A percentile compares a stretch with the other conserved stretches of the same genome.
Evolutionary conservation across 2,888 invertebrate genomes (phyloP).

Genomic region (Buathra laborator): DNA sequence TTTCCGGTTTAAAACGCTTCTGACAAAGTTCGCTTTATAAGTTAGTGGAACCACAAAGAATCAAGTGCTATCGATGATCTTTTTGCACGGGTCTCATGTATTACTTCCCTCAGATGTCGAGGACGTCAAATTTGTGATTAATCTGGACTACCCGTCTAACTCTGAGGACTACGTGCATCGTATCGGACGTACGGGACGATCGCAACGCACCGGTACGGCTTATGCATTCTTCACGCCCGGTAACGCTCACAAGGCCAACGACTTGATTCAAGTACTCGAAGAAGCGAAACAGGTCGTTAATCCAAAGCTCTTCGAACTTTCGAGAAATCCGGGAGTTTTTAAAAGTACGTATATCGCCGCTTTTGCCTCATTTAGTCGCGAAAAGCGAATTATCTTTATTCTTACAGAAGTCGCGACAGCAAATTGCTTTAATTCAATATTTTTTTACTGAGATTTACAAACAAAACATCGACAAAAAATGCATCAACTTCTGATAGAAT

Average conservation of each 20-base stretch:
- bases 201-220: slow-evolving; percentile 96
- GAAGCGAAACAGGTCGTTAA: slow-evolving; percentile 98
- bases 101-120: slow-evolving; percentile 93
- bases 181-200: slow-evolving; percentile 98
- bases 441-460: too few species aligned
- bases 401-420: too few species aligned
- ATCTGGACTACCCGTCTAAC: slow-evolving; percentile 98
- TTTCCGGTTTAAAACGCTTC: slow-evolving; percentile 65
- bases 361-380: background rate
- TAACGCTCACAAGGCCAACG: slow-evolving; percentile 96
- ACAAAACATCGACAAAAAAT: too few species aligned
- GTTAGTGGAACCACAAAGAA: slow-evolving; percentile 82
- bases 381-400: too few species aligned
- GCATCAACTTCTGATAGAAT: too few species aligned
- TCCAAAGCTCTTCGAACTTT: slow-evolving; percentile 93
- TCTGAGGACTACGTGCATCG: slow-evolving; percentile 99
- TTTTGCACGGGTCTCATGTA: slow-evolving; percentile 68
- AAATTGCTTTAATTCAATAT: too few species aligned
- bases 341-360: slow-evolving; percentile 76
- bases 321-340: slow-evolving; percentile 84
- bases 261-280: slow-evolving; percentile 95
- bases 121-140: slow-evolving; percentile 99
- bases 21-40: slow-evolving; percentile 78
- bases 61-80: slow-evolving; percentile 72
- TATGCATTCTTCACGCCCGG: slow-evolving; percentile 98